phyloP scores from a whole-genome alignment of 2,113 vertebrate species.

The Xenopus laevis region DNA sequence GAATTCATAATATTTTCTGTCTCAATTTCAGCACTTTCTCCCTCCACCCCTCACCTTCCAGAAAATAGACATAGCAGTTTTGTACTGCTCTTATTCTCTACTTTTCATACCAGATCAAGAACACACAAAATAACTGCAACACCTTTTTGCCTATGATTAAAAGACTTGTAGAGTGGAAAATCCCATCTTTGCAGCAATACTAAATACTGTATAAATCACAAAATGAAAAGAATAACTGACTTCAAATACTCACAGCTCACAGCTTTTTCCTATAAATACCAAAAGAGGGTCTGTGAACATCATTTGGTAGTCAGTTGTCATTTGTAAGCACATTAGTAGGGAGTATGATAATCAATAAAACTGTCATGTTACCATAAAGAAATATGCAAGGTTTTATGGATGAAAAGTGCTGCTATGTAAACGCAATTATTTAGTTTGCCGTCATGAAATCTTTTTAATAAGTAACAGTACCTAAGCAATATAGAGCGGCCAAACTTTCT shows the following conservation, averaged over 20 bases:
- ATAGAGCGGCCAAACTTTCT: not conserved
- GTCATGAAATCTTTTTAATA: constrained; percentile 12
- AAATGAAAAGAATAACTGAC: constrained; percentile 40
- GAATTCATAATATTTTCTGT: too few species aligned
- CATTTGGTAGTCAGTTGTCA: constrained; percentile 28
- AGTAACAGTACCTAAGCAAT: not conserved
- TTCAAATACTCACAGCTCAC: constrained; percentile 7
- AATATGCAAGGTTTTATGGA: constrained; percentile 19
- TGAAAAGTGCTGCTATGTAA: constrained; percentile 29
- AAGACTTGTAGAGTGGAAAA: constrained; percentile 36
- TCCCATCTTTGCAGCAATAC: constrained; percentile 44
- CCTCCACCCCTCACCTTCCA: not conserved
- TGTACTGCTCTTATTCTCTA: not conserved
- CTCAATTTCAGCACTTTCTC: too few species aligned
- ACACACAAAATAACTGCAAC: not conserved
- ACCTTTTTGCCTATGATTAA: constrained; percentile 29
- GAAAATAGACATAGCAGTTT: not conserved
- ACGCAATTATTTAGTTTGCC: constrained; percentile 1
- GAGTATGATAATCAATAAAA: constrained; percentile 41
- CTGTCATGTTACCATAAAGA: constrained; percentile 23
- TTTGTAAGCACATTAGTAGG: constrained; percentile 42
- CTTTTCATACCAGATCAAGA: not conserved
- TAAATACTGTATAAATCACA: constrained; percentile 51
- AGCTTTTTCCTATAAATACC: constrained; percentile 10
- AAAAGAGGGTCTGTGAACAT: constrained; percentile 5